Conservation (phyloP, 1,140 invertebrate genomes). For the Plutomurus gul region DNA sequence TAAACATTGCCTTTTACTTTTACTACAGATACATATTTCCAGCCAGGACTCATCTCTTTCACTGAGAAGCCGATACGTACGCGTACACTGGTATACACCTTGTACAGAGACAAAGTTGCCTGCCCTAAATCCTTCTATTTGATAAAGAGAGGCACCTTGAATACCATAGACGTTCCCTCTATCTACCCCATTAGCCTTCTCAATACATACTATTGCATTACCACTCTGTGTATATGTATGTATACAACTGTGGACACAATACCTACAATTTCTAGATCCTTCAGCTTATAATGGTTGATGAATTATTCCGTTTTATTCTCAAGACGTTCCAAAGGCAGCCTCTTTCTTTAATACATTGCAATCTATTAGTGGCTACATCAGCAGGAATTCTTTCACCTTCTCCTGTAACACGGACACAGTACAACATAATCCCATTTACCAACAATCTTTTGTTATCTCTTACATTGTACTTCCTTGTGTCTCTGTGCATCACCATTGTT, state of each 20-base stretch:
- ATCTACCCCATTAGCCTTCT: background rate
- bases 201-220: background rate
- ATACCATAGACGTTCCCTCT: background rate
- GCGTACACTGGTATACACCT: too few species aligned
- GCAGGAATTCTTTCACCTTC: background rate
- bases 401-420: background rate
- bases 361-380: background rate
- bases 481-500: background rate
- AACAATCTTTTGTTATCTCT: background rate
- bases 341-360: background rate
- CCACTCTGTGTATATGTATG: background rate
- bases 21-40: too few species aligned
- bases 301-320: background rate
- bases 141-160: conserved; percentile 12
- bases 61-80: too few species aligned
- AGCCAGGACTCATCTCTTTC: too few species aligned
- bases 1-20: too few species aligned
- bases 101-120: background rate
- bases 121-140: conserved; percentile 27
- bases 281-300: too few species aligned
- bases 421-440: background rate
- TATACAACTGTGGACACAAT: background rate
- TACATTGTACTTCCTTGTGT: background rate
- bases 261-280: too few species aligned
- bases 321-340: background rate